Percentiles rank a stretch among this genome's conserved stretches.
Evolutionary conservation across 2,113 vertebrate species (phyloP).

Genomic region (Tetrao urogallus): DNA sequence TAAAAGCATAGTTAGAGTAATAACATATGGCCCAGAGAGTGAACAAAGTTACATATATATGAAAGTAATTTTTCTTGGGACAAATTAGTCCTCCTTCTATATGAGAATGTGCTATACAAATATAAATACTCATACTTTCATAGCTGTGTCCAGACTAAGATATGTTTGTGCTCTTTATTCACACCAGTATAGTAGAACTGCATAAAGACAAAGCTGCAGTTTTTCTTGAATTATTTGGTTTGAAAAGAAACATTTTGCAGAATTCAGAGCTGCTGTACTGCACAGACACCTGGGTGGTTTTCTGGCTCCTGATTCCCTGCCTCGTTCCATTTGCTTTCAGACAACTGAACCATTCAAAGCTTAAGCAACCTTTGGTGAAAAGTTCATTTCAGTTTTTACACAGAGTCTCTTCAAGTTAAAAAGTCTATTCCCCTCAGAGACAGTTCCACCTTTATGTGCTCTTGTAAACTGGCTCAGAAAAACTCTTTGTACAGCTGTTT

Average conservation of each 20-base stretch:
- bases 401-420: slow-evolving; percentile 15
- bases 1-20: background rate
- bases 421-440: background rate
- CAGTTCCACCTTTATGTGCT: slow-evolving; percentile 35
- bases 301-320: background rate
- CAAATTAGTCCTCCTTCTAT: background rate
- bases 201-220: background rate
- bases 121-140: background rate
- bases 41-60: background rate
- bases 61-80: background rate
- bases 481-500: background rate
- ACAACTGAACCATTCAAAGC: slow-evolving; percentile 38
- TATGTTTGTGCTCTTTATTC: background rate
- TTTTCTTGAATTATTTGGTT: background rate
- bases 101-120: background rate
- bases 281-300: background rate
- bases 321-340: slow-evolving; percentile 11
- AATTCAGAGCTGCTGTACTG: background rate
- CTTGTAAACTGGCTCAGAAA: background rate
- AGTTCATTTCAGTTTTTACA: slow-evolving; percentile 41
- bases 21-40: background rate
- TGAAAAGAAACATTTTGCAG: slow-evolving; percentile 3
- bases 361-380: slow-evolving; percentile 32
- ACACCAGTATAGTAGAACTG: background rate
- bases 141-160: background rate